These are phyloP conservation scores for Xiphydria camelus DNA, from an alignment of 2,888 invertebrate genomes.

Conservation along the genomic window DNA sequence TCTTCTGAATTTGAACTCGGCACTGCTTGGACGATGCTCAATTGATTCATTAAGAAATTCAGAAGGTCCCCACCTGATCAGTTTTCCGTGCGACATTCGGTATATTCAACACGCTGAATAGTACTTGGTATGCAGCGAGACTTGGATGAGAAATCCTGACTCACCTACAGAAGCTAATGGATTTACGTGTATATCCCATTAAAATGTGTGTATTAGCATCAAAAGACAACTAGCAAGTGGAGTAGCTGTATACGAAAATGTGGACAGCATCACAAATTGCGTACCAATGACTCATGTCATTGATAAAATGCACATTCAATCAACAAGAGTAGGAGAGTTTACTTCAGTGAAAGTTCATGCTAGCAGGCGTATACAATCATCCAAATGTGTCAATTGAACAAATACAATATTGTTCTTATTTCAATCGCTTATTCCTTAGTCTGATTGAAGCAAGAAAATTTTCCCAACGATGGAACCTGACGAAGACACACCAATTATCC, in stretches of 20 bases:
- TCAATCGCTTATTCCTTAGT: too few species aligned
- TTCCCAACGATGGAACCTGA: too few species aligned
- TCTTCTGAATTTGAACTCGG: too few species aligned
- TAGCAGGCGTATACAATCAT: too few species aligned
- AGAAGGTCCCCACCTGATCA: too few species aligned
- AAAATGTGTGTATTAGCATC: background rate
- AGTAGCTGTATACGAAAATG: background rate
- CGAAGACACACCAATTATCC: too few species aligned
- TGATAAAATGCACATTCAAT: background rate
- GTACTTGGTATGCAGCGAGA: conserved; percentile 1
- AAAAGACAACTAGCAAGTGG: background rate
- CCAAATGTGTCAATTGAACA: too few species aligned
- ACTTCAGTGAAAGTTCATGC: conserved; percentile 1
- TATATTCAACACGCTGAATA: background rate
- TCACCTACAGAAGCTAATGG: background rate
- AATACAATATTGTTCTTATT: too few species aligned
- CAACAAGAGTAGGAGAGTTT: background rate
- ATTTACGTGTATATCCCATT: background rate
- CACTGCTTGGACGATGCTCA: too few species aligned
- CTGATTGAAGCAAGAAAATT: too few species aligned
- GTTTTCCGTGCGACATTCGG: too few species aligned
- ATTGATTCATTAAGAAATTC: too few species aligned
- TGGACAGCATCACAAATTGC: background rate
- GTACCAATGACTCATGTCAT: background rate
- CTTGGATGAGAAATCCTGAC: background rate